Base-by-base conservation (phyloP, 1,140 invertebrate species). In the Harpegnathos saltator region DNA sequence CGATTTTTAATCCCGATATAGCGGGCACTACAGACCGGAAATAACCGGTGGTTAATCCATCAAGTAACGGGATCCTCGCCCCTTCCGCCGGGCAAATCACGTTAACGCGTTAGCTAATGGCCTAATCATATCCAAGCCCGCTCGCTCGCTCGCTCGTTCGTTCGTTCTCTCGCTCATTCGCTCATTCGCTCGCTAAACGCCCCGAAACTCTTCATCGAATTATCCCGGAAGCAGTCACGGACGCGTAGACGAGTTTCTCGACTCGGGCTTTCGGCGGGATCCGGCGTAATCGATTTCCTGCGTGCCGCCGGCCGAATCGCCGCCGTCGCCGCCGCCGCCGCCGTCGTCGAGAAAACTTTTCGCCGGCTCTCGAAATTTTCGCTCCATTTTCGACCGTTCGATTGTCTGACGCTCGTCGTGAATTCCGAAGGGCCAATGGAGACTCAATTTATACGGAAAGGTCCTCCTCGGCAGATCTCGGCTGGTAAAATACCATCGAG, bases 41-140 rank as follows among this genome's bases (percentile, higher is more conserved):
- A 69, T 81, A 72, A 73, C 38, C 63, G 26, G 12, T 58, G 58
- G 52, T 82, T 85, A 80, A 87, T 88, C 83, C 71, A 59, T 85
- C 84, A 59, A 65, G 78, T 90, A 89, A 92, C 85, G 87, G 88
- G 84, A 90, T 90, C 68, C 77, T 44, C 72, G 63, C 78, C 65
- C 90, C 73, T 78, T 26, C 63, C 56, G 85, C 82, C 48, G 26
- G 83, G 77, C 80, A 66, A 85, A 91, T 89, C 85, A 74, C 78
- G 84, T 90, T 88, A 86, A 75, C 80, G 72, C 80, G 78, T 85
- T 75, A 77, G 83, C 74, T 84, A 83, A 90, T 86, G 77, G 58
- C 74, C 85, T 86, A 90, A 91, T 91, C 89, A 84, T 86, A 89
- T 85, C 89, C 78, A 65, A 48, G 75, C 24, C 11, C 26, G 58